Evolutionary conservation across 2,113 vertebrate species (phyloP), one percentile per base, ranked within the genome.

Genomic region (Salvelinus sp.): DNA sequence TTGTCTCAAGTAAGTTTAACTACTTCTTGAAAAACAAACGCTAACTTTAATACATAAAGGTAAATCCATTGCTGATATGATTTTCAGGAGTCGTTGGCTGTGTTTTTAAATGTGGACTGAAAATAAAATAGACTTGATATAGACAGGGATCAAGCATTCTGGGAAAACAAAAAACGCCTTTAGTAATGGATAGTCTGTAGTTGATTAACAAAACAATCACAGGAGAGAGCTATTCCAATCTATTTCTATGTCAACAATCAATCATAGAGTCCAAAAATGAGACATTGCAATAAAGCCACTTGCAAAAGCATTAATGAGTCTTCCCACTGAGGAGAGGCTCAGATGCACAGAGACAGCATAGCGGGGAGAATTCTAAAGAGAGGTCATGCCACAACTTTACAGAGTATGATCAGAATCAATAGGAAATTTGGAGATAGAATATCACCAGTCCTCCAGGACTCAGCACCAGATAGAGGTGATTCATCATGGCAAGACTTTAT

Each of bases 361-460:
- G 54, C 20, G 67, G 44, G 20, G 74, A 69, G 63, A 62, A 63
- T 48, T 28, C 44, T 73, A 78, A 80, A 84, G 69, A 70, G 87
- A 89, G 92, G 93, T 94, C 92, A 91, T 33, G 86, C 68, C 88
- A 88, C 88, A 91, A 90, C 86, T 92, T 92, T 90, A 89, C 90
- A 91, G 85, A 81, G 76, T 85, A 80, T 83, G 89, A 88, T 92
- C 91, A 85, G 80, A 89, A 93, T 93, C 92, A 92, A 93, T 92
- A 92, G 70, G 66, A 91, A 90, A 87, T 91, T 89, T 87, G 81
- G 78, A 85, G 83, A 86, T 81, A 85, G 85, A 90, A 87, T 86
- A 88, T 88, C 82, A 84, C 81, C 74, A 79, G 85, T 88, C 89
- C 88, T 86, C 58, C 64, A 90, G 90, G 90, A 90, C 81, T 88